phyloP scores from a whole-genome alignment of 1,140 invertebrate species.

The Lethocerus indicus region DNA sequence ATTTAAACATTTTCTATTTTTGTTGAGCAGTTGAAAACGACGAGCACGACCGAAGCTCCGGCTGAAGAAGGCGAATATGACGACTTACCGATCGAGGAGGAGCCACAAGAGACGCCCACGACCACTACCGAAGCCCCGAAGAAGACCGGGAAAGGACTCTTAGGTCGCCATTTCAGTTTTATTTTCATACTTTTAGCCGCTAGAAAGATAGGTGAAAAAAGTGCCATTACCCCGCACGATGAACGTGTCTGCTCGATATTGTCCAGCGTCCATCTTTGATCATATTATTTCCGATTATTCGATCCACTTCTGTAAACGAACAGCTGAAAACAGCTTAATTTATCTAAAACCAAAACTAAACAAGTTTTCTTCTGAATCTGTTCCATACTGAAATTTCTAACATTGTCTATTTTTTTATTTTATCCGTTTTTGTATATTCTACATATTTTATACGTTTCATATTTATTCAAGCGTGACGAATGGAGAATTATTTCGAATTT shows the following conservation, averaged over 20 bases:
- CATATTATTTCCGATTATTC: not conserved
- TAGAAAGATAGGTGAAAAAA: not conserved
- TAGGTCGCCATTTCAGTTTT: not conserved
- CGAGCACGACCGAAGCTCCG: constrained; percentile 9
- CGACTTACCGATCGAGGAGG: constrained; percentile 7
- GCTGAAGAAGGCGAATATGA: constrained; percentile 5
- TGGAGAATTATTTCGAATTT: too few relatives aligned
- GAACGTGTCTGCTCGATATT: not conserved
- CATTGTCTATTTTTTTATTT: too few relatives aligned
- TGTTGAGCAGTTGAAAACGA: constrained; percentile 3
- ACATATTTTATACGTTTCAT: too few relatives aligned
- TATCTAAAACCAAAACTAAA: too few relatives aligned
- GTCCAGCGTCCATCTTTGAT: not conserved
- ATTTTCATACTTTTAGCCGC: not conserved
- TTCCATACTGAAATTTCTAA: too few relatives aligned
- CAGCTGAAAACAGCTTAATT: not conserved
- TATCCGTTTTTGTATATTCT: too few relatives aligned
- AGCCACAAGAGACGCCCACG: constrained; percentile 3
- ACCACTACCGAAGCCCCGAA: constrained; percentile 13
- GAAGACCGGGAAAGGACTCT: constrained; percentile 6
- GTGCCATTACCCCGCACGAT: not conserved
- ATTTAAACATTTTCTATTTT: too few relatives aligned
- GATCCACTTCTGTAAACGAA: not conserved
- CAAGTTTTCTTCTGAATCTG: too few relatives aligned
- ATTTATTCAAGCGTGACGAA: too few relatives aligned